A percentile compares a stretch with the other conserved stretches of the same genome.
Conservation (phyloP, 2,113 vertebrate species). For the Rhombomys opimus region DNA sequence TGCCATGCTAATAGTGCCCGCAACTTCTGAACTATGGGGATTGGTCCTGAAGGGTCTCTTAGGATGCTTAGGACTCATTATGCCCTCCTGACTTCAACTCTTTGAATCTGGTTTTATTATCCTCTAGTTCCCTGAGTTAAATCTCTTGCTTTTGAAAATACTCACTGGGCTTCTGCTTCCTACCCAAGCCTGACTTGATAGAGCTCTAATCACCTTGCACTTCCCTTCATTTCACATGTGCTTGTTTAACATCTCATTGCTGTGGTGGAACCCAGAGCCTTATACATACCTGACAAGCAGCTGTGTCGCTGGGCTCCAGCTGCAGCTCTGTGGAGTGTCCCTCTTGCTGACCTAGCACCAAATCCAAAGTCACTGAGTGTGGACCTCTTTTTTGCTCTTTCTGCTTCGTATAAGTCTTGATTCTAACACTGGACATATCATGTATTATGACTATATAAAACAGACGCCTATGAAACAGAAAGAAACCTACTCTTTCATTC, state of each 20-base stretch:
- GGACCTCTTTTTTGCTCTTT: neutral
- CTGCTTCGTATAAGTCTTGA: neutral
- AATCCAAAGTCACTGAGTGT: rapidly evolving
- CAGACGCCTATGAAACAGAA: neutral
- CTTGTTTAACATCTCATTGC: neutral
- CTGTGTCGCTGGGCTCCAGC: neutral
- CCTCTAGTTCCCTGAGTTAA: neutral
- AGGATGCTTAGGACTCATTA: neutral
- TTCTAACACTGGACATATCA: neutral
- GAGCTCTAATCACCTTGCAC: neutral
- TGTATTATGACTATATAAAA: neutral
- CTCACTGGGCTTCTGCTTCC: neutral
- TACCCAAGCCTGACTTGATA: neutral
- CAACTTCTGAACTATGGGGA: neutral
- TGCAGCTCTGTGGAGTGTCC: neutral
- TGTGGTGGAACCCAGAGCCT: neutral
- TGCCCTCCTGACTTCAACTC: neutral
- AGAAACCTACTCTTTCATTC: neutral
- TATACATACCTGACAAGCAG: neutral
- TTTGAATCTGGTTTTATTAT: neutral
- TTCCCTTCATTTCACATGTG: neutral
- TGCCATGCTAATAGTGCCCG: neutral
- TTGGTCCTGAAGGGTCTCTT: neutral
- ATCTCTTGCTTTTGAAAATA: neutral
- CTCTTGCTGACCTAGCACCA: neutral